These are phyloP conservation scores for Escarpia spicata DNA, from an alignment of 2,888 invertebrate genomes.

Conservation along the genomic window DNA sequence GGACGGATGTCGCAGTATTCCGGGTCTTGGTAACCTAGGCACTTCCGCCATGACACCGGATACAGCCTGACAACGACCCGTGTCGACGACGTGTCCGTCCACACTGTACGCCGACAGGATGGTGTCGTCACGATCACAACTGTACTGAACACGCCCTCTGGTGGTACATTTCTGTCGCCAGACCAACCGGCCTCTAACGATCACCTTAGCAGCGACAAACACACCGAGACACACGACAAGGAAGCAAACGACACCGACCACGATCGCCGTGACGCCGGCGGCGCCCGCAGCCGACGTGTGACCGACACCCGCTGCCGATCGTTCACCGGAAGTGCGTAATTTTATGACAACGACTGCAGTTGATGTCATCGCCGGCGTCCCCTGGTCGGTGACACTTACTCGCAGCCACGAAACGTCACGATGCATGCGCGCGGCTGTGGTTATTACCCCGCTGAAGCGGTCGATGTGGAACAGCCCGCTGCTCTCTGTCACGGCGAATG, in stretches of 20 bases:
- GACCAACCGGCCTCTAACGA: background rate
- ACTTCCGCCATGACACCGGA: background rate
- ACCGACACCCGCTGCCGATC: background rate
- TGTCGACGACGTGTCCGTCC: background rate
- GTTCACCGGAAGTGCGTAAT: background rate
- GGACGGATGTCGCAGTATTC: background rate
- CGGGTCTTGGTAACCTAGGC: background rate
- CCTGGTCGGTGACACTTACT: background rate
- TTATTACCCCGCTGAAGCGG: background rate
- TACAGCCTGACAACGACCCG: background rate
- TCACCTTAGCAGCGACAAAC: background rate
- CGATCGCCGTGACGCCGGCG: background rate
- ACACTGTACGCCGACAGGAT: background rate
- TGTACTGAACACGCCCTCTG: background rate
- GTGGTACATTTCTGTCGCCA: background rate
- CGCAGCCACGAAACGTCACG: background rate
- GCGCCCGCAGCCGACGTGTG: background rate
- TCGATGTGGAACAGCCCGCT: background rate
- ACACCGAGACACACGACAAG: background rate
- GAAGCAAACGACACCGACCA: background rate
- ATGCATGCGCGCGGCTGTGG: background rate
- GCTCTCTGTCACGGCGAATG: background rate
- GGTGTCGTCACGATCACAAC: background rate
- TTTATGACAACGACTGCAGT: background rate
- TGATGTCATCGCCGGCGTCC: background rate